These are phyloP conservation scores for Melanostoma scalare DNA, from an alignment of 2,888 invertebrate species.

Conservation along the genomic window DNA sequence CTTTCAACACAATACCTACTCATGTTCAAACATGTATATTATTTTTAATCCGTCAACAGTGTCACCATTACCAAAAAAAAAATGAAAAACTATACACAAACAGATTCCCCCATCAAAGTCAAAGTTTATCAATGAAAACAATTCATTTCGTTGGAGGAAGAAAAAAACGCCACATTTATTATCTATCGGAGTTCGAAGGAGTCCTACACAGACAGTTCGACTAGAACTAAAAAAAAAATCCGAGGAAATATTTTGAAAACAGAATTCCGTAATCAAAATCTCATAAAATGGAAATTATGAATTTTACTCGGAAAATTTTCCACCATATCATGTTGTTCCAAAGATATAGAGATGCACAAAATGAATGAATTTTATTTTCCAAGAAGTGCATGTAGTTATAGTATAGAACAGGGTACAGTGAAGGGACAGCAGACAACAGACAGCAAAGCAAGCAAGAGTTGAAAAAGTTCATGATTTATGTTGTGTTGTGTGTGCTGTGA, in stretches of 20 bases:
- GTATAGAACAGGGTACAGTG: too few relatives aligned
- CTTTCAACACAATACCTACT: constrained; percentile 3
- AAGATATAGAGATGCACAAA: constrained; percentile 31
- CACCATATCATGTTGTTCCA: constrained; percentile 33
- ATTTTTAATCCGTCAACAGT: constrained; percentile 55
- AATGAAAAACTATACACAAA: constrained; percentile 31
- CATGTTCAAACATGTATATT: not conserved
- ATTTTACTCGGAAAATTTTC: constrained; percentile 61
- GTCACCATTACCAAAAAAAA: constrained; percentile 28
- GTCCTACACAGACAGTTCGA: not conserved
- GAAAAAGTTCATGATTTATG: constrained; percentile 21
- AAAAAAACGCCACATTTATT: not conserved
- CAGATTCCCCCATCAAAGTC: constrained; percentile 54
- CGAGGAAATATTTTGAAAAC: not conserved
- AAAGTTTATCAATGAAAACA: constrained; percentile 65
- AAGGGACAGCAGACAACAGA: not conserved
- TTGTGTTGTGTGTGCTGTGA: constrained; percentile 12
- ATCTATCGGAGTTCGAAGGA: not conserved
- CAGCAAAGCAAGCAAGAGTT: constrained; percentile 19
- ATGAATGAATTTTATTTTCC: constrained; percentile 14
- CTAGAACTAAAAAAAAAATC: constrained; percentile 12
- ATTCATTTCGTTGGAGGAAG: constrained; percentile 26
- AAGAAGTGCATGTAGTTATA: constrained; percentile 14
- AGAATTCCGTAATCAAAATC: constrained; percentile 59
- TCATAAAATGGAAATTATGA: constrained; percentile 68